Percentiles rank a stretch among this genome's conserved stretches.
These are phyloP conservation scores for Dendrolimus houi DNA, from an alignment of 2,888 invertebrate genomes.

Conservation along the genomic window DNA sequence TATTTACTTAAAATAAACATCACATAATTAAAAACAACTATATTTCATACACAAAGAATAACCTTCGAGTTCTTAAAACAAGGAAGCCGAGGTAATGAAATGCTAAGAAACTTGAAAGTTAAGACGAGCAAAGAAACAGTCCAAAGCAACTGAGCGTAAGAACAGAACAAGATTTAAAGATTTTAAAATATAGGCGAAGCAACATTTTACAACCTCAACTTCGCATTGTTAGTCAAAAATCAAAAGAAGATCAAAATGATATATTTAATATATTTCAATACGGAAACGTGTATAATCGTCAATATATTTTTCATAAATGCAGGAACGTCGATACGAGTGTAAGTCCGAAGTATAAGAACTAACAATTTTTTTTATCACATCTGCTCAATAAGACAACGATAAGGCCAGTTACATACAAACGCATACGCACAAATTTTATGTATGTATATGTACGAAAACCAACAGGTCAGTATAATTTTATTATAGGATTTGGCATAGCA, in stretches of 20 bases:
- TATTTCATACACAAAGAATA: conserved; percentile 3
- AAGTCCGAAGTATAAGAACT: neutral
- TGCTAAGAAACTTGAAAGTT: conserved; percentile 21
- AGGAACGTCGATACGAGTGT: no score
- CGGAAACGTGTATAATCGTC: neutral
- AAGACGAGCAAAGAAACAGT: conserved; percentile 11
- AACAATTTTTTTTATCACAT: neutral
- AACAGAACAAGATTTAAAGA: conserved; percentile 1
- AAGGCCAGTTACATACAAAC: no score
- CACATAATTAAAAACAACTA: no score
- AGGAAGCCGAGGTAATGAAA: conserved; percentile 66
- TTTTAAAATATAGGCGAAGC: conserved; percentile 8
- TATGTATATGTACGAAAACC: no score
- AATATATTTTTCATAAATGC: neutral
- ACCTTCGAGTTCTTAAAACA: conserved; percentile 35
- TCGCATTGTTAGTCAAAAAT: conserved; percentile 45
- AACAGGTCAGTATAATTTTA: no score
- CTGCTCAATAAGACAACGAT: neutral
- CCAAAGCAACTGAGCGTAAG: conserved; percentile 9
- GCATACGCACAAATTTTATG: no score
- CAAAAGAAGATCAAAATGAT: conserved; percentile 32
- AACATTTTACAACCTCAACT: conserved; percentile 68
- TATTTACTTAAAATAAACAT: no score
- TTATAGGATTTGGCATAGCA: no score
- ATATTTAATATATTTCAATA: conserved; percentile 17